phyloP scores from a whole-genome alignment of 1,140 invertebrate species.

The Teleogryllus occipitalis region DNA sequence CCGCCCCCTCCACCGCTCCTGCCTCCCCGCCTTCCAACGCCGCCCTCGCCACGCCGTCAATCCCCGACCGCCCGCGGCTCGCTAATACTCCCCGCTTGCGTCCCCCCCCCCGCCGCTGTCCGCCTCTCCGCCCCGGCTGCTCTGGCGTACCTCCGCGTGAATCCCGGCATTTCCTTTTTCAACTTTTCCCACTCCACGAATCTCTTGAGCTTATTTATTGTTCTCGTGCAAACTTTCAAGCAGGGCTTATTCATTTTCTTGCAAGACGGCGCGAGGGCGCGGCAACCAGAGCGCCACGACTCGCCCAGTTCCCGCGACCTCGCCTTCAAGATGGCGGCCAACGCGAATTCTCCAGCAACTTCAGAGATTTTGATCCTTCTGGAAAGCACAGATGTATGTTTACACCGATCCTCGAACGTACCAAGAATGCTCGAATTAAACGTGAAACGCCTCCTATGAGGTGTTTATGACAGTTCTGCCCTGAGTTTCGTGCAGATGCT shows the following conservation, averaged over 20 bases:
- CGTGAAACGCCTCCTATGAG: neutral
- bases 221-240: neutral
- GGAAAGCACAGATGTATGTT: neutral
- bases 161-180: slow-evolving; percentile 3
- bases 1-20: neutral
- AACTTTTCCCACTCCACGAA: slow-evolving; percentile 3
- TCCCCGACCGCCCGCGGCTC: neutral
- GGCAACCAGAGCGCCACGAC: neutral
- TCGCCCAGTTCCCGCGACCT: neutral
- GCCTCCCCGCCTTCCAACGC: neutral
- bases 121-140: no score
- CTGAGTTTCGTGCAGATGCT: neutral
- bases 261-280: neutral
- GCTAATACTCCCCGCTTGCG: neutral
- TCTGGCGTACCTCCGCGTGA: neutral
- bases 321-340: neutral
- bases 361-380: neutral
- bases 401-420: neutral
- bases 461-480: neutral
- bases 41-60: neutral
- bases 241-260: slow-evolving; percentile 1
- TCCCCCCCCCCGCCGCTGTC: no score
- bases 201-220: slow-evolving; percentile 5
- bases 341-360: neutral
- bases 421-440: neutral